A percentile compares a stretch with the other conserved stretches of the same genome.
phyloP scores from a whole-genome alignment of 1,140 invertebrate genomes.

The Spodoptera frugiperda region DNA sequence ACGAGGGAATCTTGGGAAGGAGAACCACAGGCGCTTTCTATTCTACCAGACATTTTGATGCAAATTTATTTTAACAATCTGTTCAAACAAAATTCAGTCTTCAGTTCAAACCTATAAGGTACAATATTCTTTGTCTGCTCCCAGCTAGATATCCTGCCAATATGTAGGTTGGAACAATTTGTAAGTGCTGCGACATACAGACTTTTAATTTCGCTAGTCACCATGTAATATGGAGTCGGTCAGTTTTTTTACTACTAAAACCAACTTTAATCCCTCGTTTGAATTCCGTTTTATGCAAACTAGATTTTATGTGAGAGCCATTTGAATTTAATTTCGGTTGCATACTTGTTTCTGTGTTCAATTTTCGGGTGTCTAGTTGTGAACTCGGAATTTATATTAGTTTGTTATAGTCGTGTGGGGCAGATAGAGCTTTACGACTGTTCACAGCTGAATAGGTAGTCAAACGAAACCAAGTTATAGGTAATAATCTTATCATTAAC shows the following conservation, averaged over 20 bases:
- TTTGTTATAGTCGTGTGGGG: too few species aligned
- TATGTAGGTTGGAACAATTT: constrained; percentile 31
- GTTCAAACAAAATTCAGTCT: not conserved
- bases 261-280: constrained; percentile 13
- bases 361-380: not conserved
- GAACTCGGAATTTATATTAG: too few species aligned
- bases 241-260: constrained; percentile 16
- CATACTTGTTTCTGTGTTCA: not conserved
- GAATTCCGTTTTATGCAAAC: constrained; percentile 8
- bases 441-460: too few species aligned
- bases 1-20: constrained; percentile 21
- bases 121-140: not conserved
- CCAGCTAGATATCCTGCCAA: constrained; percentile 3
- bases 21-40: constrained; percentile 26
- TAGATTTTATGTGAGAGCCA: constrained; percentile 1
- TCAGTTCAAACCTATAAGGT: not conserved
- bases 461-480: too few species aligned
- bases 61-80: constrained; percentile 9
- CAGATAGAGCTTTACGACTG: too few species aligned
- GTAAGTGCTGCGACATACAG: constrained; percentile 25
- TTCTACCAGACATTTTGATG: constrained; percentile 10
- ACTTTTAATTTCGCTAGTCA: constrained; percentile 24
- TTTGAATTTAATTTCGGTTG: constrained; percentile 14
- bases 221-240: constrained; percentile 1
- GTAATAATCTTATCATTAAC: too few species aligned